Evolutionary conservation across 2,888 invertebrate genomes (phyloP), one percentile per base, ranked within the genome.

Genomic region (Eilema sororculum): DNA sequence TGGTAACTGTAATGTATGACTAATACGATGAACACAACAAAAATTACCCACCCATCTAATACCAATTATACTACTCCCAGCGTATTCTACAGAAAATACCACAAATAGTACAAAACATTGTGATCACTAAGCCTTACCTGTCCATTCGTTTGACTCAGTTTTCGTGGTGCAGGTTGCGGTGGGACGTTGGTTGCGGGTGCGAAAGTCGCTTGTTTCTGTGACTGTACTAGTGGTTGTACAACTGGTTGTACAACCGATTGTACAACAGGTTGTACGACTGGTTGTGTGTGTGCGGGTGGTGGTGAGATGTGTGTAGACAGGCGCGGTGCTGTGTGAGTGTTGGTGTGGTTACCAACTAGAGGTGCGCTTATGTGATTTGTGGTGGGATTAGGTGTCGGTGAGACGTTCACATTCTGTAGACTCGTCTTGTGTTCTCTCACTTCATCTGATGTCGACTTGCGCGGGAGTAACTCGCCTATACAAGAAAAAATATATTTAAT

Each of bases 131-230:
- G 80, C 85, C 90, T 91, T 89, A 93, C 95, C 93, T 92, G 93
- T 87, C 93, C 93, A 62, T 94, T 94, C 33, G 91, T 83, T 69
- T 93, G 93, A 84, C 95, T 95, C 78, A 95, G 88, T 86, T 90
- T 90, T 80, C 95, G 87, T 62, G 95, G 95, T 74, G 95, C 95
- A 8, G 95, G 95, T 85, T 94, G 94, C 74, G 95, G 95, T 74
- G 92, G 91, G 52, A 88, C 87, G 62, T 70, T 69, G 66, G 59
- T 69, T 52, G 77, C 74, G 71, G 83, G 82, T 77, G 86, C 80
- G 73, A 80, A 81, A 57, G 78, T 82, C 56, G 88, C 85, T 82
- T 88, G 83, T 83, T 89, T 82, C 82, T 86, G 76, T 58, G 61
- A 22, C 41, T 62, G 62, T 70, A 78, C 72, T 71, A 80, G 78